Evolutionary conservation across 1,140 invertebrate genomes (phyloP).

Genomic region (Drosophila leontia): DNA sequence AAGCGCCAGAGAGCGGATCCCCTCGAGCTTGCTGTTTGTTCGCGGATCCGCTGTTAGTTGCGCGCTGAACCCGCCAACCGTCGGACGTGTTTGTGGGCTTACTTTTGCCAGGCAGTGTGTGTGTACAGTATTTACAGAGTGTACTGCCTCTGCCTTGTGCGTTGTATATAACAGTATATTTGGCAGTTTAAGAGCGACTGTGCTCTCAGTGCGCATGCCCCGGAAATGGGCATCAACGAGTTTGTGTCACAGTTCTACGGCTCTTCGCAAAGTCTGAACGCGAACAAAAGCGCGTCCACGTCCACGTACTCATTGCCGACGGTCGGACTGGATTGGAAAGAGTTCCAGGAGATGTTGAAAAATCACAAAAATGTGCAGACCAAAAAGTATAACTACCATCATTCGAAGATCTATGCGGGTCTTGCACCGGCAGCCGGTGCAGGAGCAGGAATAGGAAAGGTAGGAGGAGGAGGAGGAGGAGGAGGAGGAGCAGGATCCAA

Average conservation of each 20-base stretch:
- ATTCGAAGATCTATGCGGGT: constrained; percentile 60
- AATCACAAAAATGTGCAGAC: constrained; percentile 82
- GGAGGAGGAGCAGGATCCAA: background rate
- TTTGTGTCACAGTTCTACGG: constrained; percentile 82
- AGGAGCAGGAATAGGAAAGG: background rate
- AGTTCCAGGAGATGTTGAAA: constrained; percentile 82
- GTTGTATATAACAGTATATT: constrained; percentile 9
- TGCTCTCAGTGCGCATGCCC: constrained; percentile 51
- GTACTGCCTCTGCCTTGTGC: constrained; percentile 6
- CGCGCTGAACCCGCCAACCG: constrained; percentile 68
- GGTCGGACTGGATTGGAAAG: constrained; percentile 65
- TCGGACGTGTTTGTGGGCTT: constrained; percentile 55
- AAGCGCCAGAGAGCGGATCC: constrained; percentile 21
- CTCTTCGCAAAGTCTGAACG: constrained; percentile 79
- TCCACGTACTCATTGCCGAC: constrained; percentile 72
- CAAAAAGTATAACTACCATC: constrained; percentile 73
- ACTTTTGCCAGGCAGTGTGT: constrained; percentile 25
- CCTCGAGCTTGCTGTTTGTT: constrained; percentile 24
- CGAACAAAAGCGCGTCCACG: constrained; percentile 57
- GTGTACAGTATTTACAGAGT: background rate
- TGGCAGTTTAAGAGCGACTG: constrained; percentile 27
- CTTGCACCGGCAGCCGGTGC: background rate
- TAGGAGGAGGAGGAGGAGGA: no score
- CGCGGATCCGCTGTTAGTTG: constrained; percentile 50
- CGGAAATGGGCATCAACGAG: constrained; percentile 80